Base-by-base conservation (phyloP, 2,113 vertebrate genomes). In the Scatophagus argus region DNA sequence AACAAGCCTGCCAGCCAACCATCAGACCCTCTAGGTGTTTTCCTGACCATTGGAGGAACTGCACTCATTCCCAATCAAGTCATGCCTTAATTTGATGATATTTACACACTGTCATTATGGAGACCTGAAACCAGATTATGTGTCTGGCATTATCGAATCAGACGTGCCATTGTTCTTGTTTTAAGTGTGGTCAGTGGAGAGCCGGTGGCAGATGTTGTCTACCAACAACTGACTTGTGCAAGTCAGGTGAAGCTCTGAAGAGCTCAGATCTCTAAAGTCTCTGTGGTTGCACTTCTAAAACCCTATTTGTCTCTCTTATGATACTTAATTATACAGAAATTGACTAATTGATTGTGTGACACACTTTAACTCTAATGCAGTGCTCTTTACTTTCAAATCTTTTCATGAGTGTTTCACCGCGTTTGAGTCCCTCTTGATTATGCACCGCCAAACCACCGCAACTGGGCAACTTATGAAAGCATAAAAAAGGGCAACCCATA, bases 111-210 rank as follows among this genome's bases (percentile, higher is more conserved):
- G 10, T 83, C 81, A 66, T 88, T 74, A 69, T 27, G 23, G 70
- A 68, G 70, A 83, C 67, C 38, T 82, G 44, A 88, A 90, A 84
- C 76, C 54, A 52, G 82, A 89, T 86, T 86, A 89, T 54, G 55
- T 86, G 79, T 81, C 56, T 68, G 49, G 32, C 49, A 39, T 88
- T 82, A 92, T 89, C 36, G 12, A 87, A 88, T 91, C 74, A 88
- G 73, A 79, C 60, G 60, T 86, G 77, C 49, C 58, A 31, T 59
- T 66, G 75, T 69, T 86, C 72, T 80, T 64, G 65, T 58, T 88
- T 70, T 14, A n/a, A 80, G 72, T 51, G 32, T 41, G 71, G 73
- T 70, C 34, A 19, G 58, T 38, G 59, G 62, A 60, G 61, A 49
- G 69, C 58, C 3, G 3, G 56, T 23, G 36, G 82, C 77, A 71